Percentiles rank a stretch among this genome's conserved stretches.
Conservation (phyloP, 2,113 vertebrate species). For the Prietella phreatophila region DNA sequence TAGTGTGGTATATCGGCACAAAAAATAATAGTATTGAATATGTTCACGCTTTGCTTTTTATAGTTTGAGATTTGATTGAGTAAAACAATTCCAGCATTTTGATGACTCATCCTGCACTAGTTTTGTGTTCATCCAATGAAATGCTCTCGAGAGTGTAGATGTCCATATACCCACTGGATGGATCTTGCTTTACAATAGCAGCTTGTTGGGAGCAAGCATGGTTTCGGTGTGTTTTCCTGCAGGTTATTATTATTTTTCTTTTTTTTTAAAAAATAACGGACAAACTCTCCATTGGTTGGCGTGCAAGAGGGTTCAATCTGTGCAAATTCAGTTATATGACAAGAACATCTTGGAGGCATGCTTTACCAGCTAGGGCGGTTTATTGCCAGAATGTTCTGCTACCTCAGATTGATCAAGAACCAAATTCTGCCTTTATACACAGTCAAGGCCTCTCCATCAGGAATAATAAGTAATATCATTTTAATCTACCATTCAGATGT, state of each 20-base stretch:
- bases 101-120: conserved; percentile 15
- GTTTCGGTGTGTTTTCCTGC: neutral
- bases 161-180: neutral
- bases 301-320: neutral
- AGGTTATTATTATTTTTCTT: neutral
- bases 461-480: neutral
- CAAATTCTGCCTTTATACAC: neutral
- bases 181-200: neutral
- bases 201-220: neutral
- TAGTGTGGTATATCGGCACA: neutral
- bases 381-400: neutral
- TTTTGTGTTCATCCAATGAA: neutral
- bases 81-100: neutral
- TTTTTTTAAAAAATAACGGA: neutral
- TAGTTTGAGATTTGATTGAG: neutral
- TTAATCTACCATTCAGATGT: neutral
- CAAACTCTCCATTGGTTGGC: neutral
- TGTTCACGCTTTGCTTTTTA: neutral
- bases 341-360: neutral
- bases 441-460: neutral
- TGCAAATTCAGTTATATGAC: neutral
- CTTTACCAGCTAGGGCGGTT: neutral
- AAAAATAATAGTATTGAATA: neutral
- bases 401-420: too few species aligned
- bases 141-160: neutral